These are phyloP conservation scores for Myotis daubentonii DNA, from an alignment of 2,797 vertebrate species.

Conservation along the genomic window DNA sequence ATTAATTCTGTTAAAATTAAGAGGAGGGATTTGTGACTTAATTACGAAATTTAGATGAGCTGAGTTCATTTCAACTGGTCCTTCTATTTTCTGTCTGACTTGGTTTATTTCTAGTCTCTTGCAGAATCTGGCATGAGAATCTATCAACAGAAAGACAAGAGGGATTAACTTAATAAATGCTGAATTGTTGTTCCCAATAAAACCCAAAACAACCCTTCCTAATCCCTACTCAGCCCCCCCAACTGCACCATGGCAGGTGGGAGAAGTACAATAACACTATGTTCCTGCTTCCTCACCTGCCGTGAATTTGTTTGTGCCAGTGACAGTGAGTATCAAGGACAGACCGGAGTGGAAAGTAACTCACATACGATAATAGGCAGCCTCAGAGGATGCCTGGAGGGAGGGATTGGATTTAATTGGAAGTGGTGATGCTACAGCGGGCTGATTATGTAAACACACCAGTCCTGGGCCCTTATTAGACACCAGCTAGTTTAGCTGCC, in stretches of 20 bases:
- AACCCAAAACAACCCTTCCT: neutral
- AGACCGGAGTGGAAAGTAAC: neutral
- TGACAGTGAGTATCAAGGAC: neutral
- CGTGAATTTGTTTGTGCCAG: neutral
- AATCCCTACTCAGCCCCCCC: neutral
- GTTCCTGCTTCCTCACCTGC: neutral
- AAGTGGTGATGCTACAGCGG: neutral
- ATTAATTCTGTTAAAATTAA: conserved; percentile 52
- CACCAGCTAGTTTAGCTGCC: neutral
- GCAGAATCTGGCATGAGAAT: conserved; percentile 57
- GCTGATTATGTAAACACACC: neutral
- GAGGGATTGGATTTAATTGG: neutral
- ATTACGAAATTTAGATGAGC: conserved; percentile 44
- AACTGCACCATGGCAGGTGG: neutral
- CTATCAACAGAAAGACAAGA: conserved; percentile 59
- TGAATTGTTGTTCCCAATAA: conserved; percentile 42
- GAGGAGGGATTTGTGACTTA: conserved; percentile 60
- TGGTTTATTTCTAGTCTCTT: conserved; percentile 67
- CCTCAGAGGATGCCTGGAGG: neutral
- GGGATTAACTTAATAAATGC: conserved; percentile 55
- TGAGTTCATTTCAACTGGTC: conserved; percentile 51
- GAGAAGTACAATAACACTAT: neutral
- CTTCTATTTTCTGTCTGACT: conserved; percentile 61
- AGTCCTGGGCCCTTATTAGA: neutral
- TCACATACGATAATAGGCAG: neutral